Evolutionary conservation across 92 coral and sea anemone species (phyloP).

Genomic region (Epizoanthus scotinus): DNA sequence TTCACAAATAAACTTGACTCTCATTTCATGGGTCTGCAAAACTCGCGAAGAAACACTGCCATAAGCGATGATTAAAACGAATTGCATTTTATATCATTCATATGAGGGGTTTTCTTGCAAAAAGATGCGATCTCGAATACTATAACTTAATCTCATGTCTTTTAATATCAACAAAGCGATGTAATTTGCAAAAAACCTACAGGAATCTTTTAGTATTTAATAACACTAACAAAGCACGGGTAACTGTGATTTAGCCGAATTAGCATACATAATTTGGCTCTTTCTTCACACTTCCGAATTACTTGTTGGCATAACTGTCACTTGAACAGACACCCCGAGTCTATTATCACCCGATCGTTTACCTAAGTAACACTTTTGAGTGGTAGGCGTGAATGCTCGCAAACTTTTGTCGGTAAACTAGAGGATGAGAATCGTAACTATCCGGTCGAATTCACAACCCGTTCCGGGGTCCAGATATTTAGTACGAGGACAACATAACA

Average conservation of each 20-base stretch:
- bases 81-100: too few species aligned
- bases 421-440: slow-evolving; percentile 9
- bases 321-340: neutral
- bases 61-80: too few species aligned
- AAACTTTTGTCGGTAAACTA: slow-evolving; percentile 29
- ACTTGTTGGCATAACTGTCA: slow-evolving; percentile 19
- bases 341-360: neutral
- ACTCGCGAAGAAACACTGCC: too few species aligned
- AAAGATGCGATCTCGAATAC: too few species aligned
- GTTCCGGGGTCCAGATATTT: neutral
- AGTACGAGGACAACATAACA: neutral
- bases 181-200: slow-evolving; percentile 25
- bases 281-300: slow-evolving; percentile 35
- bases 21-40: neutral
- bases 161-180: neutral
- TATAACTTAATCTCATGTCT: neutral
- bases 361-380: neutral
- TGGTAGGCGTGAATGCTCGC: slow-evolving; percentile 28
- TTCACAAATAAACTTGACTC: slow-evolving; percentile 26
- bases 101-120: too few species aligned
- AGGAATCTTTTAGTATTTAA: slow-evolving; percentile 26
- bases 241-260: slow-evolving; percentile 32
- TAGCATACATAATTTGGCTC: slow-evolving; percentile 42
- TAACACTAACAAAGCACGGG: slow-evolving; percentile 27
- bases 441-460: too few species aligned